Evolutionary conservation across 2,113 vertebrate genomes (phyloP).

Genomic region (Empidonax traillii): DNA sequence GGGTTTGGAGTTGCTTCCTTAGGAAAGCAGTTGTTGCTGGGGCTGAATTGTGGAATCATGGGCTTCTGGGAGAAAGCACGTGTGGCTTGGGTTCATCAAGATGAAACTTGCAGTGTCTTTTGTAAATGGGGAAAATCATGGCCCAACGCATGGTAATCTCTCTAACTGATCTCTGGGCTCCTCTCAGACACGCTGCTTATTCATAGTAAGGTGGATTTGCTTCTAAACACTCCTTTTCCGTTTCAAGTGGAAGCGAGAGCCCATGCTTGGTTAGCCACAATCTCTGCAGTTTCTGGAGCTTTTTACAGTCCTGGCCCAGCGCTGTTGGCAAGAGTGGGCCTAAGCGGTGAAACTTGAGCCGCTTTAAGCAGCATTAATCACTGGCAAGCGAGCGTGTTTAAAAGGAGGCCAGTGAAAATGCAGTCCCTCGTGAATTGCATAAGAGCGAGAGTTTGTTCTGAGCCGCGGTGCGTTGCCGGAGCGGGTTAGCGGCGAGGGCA

Average conservation of each 20-base stretch:
- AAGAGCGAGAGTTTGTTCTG: conserved; percentile 65
- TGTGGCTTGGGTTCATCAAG: background rate
- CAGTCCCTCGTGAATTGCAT: conserved; percentile 72
- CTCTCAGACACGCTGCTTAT: background rate
- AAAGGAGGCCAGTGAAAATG: conserved; percentile 73
- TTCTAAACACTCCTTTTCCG: background rate
- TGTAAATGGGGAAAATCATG: background rate
- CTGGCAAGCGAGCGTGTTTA: conserved; percentile 68
- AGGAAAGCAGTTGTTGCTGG: background rate
- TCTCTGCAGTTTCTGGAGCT: conserved; percentile 53
- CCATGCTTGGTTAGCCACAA: conserved; percentile 16
- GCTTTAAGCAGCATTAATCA: conserved; percentile 78
- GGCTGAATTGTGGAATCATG: accelerated
- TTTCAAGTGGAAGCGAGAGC: background rate
- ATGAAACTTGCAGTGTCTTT: background rate
- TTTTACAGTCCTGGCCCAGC: conserved; percentile 53
- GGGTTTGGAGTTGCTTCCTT: background rate
- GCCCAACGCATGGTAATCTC: background rate
- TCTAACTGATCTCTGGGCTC: background rate
- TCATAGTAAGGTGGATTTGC: background rate
- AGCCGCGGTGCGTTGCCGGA: conserved; percentile 51
- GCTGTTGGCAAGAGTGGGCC: conserved; percentile 71
- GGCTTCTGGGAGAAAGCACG: background rate
- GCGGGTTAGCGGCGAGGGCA: background rate
- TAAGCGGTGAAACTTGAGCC: conserved; percentile 78